Percentiles rank a stretch among this genome's conserved stretches.
These are phyloP conservation scores for Metaphire vulgaris DNA, from an alignment of 1,140 invertebrate species.

Conservation along the genomic window DNA sequence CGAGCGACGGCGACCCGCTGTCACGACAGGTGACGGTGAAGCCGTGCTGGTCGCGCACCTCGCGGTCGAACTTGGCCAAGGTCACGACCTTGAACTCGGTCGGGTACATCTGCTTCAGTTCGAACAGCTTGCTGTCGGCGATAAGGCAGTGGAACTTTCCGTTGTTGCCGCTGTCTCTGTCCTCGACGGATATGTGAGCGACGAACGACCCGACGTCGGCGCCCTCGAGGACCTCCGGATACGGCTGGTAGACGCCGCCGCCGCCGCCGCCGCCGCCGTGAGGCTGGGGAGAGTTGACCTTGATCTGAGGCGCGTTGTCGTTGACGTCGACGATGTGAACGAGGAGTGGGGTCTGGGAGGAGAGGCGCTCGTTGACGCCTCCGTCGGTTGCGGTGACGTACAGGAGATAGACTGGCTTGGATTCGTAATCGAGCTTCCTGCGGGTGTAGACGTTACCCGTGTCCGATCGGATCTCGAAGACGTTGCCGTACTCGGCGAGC, in stretches of 20 bases:
- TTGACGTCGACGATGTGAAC: constrained; percentile 13
- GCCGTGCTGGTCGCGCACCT: not conserved
- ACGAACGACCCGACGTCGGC: constrained; percentile 57
- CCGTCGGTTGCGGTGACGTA: constrained; percentile 7
- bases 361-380: not conserved
- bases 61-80: constrained; percentile 17
- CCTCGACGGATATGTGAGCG: constrained; percentile 79
- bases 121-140: constrained; percentile 12
- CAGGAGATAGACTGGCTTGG: not conserved
- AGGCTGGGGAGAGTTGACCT: constrained; percentile 6
- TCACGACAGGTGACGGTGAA: constrained; percentile 8
- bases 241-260: not conserved
- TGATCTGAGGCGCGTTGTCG: constrained; percentile 7
- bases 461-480: not conserved
- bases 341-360: constrained; percentile 6
- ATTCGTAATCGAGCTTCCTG: constrained; percentile 9
- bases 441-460: constrained; percentile 1
- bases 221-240: constrained; percentile 13
- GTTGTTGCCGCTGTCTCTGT: constrained; percentile 79
- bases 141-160: constrained; percentile 57
- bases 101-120: constrained; percentile 15
- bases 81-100: constrained; percentile 25
- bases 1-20: constrained; percentile 19
- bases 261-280: not conserved
- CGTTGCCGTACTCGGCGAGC: not conserved